Percentiles rank a stretch among this genome's conserved stretches.
phyloP scores from a whole-genome alignment of 2,113 vertebrate genomes.

The Alethe castanea region DNA sequence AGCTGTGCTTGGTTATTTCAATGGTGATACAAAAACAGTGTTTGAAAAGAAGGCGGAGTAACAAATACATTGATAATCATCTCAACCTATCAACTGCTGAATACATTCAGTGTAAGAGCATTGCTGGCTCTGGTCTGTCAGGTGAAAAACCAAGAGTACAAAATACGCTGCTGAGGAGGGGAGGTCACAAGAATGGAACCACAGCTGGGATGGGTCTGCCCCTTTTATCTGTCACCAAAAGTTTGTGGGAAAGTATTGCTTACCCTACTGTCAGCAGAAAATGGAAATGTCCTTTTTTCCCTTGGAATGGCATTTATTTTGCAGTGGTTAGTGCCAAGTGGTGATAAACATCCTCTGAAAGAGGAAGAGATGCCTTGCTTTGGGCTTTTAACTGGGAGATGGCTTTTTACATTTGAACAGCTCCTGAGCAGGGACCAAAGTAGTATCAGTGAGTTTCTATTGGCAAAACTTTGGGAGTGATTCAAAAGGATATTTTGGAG shows the following conservation, averaged over 20 bases:
- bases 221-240: neutral
- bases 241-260: neutral
- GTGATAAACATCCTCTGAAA: constrained; percentile 48
- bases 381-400: neutral
- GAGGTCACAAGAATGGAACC: neutral
- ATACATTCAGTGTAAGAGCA: neutral
- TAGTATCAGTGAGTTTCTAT: neutral
- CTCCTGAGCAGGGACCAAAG: neutral
- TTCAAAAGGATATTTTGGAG: neutral
- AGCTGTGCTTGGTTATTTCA: neutral
- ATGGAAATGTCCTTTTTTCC: neutral
- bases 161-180: neutral
- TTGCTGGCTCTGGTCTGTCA: constrained; percentile 2
- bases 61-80: neutral
- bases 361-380: neutral
- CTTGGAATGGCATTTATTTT: constrained; percentile 38
- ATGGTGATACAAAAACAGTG: neutral
- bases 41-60: neutral
- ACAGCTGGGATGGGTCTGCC: neutral
- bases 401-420: neutral
- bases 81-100: neutral
- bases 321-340: neutral
- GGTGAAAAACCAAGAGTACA: neutral
- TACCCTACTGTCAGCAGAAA: constrained; percentile 27
- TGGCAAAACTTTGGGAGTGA: neutral